Percentiles rank a stretch among this genome's conserved stretches.
Conservation (phyloP, 2,888 invertebrate genomes). For the Dioctria rufipes region DNA sequence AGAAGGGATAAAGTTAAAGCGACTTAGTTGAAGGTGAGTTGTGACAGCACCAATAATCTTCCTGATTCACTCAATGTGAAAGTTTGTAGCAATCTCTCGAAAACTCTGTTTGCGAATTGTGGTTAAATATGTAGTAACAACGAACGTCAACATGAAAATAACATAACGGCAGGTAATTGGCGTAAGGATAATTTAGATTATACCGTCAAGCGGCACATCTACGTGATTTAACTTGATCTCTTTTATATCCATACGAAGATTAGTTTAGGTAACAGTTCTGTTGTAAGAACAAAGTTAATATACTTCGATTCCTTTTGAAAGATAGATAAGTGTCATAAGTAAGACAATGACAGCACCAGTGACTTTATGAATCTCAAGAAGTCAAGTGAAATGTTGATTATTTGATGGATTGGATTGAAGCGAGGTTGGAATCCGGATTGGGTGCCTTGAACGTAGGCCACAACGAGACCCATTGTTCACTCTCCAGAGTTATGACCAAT, state of each 20-base stretch:
- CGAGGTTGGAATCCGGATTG: too few relatives aligned
- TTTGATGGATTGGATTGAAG: too few relatives aligned
- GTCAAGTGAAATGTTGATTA: too few relatives aligned
- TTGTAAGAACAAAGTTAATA: too few relatives aligned
- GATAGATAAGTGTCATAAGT: too few relatives aligned
- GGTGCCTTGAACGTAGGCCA: too few relatives aligned
- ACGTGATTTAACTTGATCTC: not conserved
- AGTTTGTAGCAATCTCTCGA: not conserved
- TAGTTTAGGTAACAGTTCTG: not conserved
- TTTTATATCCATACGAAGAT: not conserved
- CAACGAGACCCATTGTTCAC: too few relatives aligned
- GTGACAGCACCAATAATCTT: constrained; percentile 40
- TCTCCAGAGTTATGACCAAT: too few relatives aligned
- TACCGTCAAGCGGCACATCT: not conserved
- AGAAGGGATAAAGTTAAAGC: constrained; percentile 2
- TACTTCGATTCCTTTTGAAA: too few relatives aligned
- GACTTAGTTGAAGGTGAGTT: not conserved
- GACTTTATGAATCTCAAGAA: too few relatives aligned
- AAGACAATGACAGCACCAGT: too few relatives aligned
- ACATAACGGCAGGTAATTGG: constrained; percentile 9
- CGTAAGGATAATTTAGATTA: not conserved
- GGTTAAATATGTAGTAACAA: constrained; percentile 28
- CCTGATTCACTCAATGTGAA: constrained; percentile 10
- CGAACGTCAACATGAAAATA: constrained; percentile 21
- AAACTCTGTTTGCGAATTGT: constrained; percentile 30